These are phyloP conservation scores for Patiria miniata DNA, from an alignment of 35 echinoderm and acorn worm genomes.

Conservation along the genomic window DNA sequence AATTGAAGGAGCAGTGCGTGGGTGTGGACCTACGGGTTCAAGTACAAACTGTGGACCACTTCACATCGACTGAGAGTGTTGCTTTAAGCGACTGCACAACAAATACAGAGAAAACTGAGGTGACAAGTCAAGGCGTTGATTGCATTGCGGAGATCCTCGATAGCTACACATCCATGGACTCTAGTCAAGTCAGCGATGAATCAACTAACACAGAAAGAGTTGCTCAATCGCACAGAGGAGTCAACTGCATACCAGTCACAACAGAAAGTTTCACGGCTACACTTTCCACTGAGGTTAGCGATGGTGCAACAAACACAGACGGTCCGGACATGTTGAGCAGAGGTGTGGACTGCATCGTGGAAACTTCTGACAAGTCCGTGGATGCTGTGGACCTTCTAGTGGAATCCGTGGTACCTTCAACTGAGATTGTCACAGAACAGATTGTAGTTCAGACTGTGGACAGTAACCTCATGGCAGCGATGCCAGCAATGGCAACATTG, in stretches of 20 bases:
- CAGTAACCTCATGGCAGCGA: conserved; percentile 12
- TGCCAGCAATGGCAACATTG: not conserved
- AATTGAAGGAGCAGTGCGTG: not conserved
- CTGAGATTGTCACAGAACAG: conserved; percentile 26
- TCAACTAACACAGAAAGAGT: not conserved
- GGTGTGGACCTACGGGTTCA: conserved; percentile 9
- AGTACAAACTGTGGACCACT: not conserved
- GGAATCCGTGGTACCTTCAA: not conserved
- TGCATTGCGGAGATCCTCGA: not conserved
- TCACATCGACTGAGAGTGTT: conserved; percentile 10
- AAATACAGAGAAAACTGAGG: not conserved
- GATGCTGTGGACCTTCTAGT: not conserved
- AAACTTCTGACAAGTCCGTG: not conserved
- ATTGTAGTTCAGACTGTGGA: conserved; percentile 1
- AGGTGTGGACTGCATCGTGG: conserved; percentile 28
- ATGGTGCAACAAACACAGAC: conserved; percentile 29
- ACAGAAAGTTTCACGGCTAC: not conserved
- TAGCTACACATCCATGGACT: not conserved
- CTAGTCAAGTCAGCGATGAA: not conserved
- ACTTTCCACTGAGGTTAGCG: not conserved
- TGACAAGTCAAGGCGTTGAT: conserved; percentile 4
- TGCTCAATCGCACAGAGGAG: not conserved
- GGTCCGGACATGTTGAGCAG: not conserved
- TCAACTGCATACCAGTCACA: not conserved
- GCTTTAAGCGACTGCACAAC: conserved; percentile 18